A percentile compares a stretch with the other conserved stretches of the same genome.
Conservation (phyloP, 2,888 invertebrate genomes). For the Lomographa bimaculata region DNA sequence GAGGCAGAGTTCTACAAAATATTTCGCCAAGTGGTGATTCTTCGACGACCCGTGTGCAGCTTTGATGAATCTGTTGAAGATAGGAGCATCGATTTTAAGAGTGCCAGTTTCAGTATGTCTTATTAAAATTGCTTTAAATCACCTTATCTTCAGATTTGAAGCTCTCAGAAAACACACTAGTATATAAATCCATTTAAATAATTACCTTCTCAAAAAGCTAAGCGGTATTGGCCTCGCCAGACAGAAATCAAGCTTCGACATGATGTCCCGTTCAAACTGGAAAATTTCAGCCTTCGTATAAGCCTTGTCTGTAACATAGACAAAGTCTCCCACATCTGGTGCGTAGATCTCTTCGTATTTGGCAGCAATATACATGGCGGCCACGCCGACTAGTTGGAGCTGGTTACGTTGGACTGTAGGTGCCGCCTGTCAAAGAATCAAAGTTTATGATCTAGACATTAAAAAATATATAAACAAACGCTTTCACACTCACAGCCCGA, state of each 20-base stretch:
- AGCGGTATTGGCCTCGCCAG: constrained; percentile 94
- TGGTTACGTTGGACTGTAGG: constrained; percentile 86
- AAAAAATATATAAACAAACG: too few species aligned
- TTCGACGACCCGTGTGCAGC: constrained; percentile 83
- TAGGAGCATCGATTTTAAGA: too few species aligned
- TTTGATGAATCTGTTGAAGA: constrained; percentile 84
- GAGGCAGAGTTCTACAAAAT: constrained; percentile 93
- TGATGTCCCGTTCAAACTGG: constrained; percentile 91
- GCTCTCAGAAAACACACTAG: too few species aligned
- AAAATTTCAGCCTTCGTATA: constrained; percentile 91
- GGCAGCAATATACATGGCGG: constrained; percentile 94
- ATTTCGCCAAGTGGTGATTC: constrained; percentile 94
- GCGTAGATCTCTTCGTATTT: constrained; percentile 98
- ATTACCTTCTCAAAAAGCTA: constrained; percentile 94
- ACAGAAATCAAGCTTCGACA: constrained; percentile 89
- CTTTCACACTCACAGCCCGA: too few species aligned
- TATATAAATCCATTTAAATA: too few species aligned
- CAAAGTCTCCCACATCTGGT: constrained; percentile 94
- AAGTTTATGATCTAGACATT: too few species aligned
- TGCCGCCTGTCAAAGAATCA: constrained; percentile 83
- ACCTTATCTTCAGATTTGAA: too few species aligned
- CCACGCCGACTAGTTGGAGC: constrained; percentile 94
- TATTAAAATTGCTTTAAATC: too few species aligned
- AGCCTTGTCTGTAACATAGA: constrained; percentile 94
- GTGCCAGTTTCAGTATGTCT: too few species aligned